Evolutionary conservation across 2,797 vertebrate species (phyloP).

Genomic region (Acanthurus lineatus): DNA sequence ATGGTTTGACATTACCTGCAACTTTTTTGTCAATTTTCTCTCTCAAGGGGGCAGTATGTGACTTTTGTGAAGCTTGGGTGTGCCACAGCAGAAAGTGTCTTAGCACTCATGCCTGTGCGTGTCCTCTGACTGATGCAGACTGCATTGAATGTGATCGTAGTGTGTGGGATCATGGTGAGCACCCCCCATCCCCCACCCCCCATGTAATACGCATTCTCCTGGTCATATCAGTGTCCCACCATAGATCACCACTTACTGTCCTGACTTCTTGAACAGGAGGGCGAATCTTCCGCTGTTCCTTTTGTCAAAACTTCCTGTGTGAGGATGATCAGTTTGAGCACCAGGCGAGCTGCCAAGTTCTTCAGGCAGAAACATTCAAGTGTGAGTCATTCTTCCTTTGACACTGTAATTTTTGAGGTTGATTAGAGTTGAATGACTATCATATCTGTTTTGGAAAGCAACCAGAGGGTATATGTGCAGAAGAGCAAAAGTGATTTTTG

Average conservation of each 20-base stretch:
- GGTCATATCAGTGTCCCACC: not conserved
- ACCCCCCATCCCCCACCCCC: not conserved
- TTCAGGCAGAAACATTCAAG: slow-evolving; percentile 98
- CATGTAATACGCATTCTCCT: not conserved
- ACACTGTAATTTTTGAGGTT: slow-evolving; percentile 9
- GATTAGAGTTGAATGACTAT: not conserved
- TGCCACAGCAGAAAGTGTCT: slow-evolving; percentile 97
- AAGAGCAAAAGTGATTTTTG: not conserved
- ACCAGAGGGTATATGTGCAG: slow-evolving; percentile 10
- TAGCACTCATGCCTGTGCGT: slow-evolving; percentile 93
- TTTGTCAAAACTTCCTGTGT: slow-evolving; percentile 97
- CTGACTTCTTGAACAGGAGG: slow-evolving; percentile 86
- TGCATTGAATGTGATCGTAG: slow-evolving; percentile 95
- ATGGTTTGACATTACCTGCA: too few relatives aligned
- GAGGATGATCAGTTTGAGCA: slow-evolving; percentile 99
- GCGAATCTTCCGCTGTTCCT: slow-evolving; percentile 96
- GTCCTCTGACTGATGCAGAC: slow-evolving; percentile 93
- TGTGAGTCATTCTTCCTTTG: slow-evolving; percentile 87
- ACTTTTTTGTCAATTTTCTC: not conserved
- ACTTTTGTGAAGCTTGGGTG: slow-evolving; percentile 99
- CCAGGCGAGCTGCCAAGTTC: slow-evolving; percentile 98
- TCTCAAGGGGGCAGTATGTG: slow-evolving; percentile 93
- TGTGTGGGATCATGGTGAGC: slow-evolving; percentile 96
- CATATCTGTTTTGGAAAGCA: not conserved
- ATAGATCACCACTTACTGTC: not conserved